Conservation (phyloP, 2,888 invertebrate species). For the Caenorhabditis sulstoni region DNA sequence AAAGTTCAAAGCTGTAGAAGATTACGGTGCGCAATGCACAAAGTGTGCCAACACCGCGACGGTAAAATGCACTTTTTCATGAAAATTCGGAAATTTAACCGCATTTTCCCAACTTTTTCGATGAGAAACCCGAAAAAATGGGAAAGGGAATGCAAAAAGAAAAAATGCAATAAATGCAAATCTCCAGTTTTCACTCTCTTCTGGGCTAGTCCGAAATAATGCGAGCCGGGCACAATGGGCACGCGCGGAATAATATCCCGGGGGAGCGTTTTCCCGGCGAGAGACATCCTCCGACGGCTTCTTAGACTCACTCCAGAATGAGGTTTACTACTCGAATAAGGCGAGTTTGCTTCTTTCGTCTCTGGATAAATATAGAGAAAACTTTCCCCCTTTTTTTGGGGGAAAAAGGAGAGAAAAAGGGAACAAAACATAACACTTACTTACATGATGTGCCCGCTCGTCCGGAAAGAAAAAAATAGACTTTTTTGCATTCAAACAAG, state of each 20-base stretch:
- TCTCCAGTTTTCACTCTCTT: conserved; percentile 9
- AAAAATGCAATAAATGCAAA: conserved; percentile 15
- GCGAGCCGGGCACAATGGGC: no score
- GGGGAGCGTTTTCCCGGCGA: background rate
- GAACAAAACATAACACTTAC: conserved; percentile 10
- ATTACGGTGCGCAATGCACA: no score
- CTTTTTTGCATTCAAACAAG: background rate
- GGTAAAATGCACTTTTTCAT: no score
- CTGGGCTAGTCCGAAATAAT: background rate
- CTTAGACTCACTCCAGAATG: conserved; percentile 7
- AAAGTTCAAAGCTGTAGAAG: no score
- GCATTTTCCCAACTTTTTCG: no score
- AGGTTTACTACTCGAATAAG: background rate
- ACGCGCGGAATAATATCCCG: background rate
- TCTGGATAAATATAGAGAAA: background rate
- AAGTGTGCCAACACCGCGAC: no score
- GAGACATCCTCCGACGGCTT: background rate
- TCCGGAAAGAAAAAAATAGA: conserved; percentile 12
- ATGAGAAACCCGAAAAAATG: background rate
- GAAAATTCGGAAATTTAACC: no score
- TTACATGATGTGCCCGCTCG: conserved; percentile 24
- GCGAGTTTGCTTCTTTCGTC: background rate
- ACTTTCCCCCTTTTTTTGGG: background rate
- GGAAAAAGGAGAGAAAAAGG: conserved; percentile 4
- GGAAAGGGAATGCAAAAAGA: background rate